Evolutionary conservation across 2,888 invertebrate species (phyloP), one percentile per base, ranked within the genome.

Genomic region (Odontomyia ornata): DNA sequence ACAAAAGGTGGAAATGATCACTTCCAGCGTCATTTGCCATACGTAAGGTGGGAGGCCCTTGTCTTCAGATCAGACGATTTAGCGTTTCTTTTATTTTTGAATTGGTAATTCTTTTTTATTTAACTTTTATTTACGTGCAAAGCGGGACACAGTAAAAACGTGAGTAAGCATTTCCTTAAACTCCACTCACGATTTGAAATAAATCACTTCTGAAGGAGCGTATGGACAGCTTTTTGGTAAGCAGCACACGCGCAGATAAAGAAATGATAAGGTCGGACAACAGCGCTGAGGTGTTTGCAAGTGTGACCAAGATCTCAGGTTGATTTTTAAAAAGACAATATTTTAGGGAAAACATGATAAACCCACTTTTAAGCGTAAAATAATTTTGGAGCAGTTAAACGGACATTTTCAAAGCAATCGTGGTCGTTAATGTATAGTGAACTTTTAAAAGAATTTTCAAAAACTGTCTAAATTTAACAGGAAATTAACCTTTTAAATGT

Each of bases 111-210:
- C n/a, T n/a, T 36, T 36, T 36, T 36, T 36, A 36, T 36, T 36
- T 36, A 5, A 9, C 36, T 36, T 3, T 36, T 36, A 3, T 3
- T 36, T n/a, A n/a, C 5, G 36, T 36, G 36, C 36, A 36, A 36
- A 9, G 9, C 36, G 36, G n/a, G n/a, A 36, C 36, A 36, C 9
- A 36, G 36, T 9, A 78, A 78, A 78, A 78, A 78, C 78, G 78
- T 78, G 78, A 78, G 76, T 76, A 76, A 76, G 78, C 76, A 76
- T 78, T 78, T 78, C 76, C 78, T 78, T 75, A 69, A 47, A 76
- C 36, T 76, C 71, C 76, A 75, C 76, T 78, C 78, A 78, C 78
- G 78, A 78, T 57, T 78, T 57, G 56, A 65, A 78, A 78, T 78
- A 78, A 78, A 78, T 76, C 78, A 78, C 78, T 76, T 78, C 60